These are phyloP conservation scores for Drosophila lowei DNA, from an alignment of 1,140 invertebrate genomes.

Conservation along the genomic window DNA sequence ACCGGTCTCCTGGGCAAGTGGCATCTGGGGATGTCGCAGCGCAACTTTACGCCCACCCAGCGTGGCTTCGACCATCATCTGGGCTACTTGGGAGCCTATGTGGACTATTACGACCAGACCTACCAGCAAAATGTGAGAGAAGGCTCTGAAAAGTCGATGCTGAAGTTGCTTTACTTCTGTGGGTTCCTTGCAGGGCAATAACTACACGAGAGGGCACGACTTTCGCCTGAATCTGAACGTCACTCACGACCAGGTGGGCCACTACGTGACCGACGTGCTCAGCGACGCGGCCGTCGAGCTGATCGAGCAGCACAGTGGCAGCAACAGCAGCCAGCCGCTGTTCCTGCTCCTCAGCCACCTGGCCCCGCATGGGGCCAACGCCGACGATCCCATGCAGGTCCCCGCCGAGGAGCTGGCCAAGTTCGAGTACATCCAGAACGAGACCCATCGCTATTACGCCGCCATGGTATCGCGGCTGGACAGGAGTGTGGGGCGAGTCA, in stretches of 20 bases:
- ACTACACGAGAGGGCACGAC: slow-evolving; percentile 86
- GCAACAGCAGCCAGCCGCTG: slow-evolving; percentile 84
- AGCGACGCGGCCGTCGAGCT: slow-evolving; percentile 88
- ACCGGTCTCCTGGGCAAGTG: slow-evolving; percentile 95
- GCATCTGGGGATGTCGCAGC: slow-evolving; percentile 90
- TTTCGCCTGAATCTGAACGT: slow-evolving; percentile 86
- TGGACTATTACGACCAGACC: slow-evolving; percentile 92
- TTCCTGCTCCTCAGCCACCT: slow-evolving; percentile 92
- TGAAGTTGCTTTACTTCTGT: too few relatives aligned
- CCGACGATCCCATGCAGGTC: slow-evolving; percentile 89
- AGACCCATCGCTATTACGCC: slow-evolving; percentile 89
- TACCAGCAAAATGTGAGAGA: slow-evolving; percentile 84
- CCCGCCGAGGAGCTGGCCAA: slow-evolving; percentile 88
- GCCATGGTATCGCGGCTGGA: slow-evolving; percentile 95
- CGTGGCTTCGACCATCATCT: slow-evolving; percentile 93
- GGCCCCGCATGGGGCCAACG: slow-evolving; percentile 90
- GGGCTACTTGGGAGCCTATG: slow-evolving; percentile 91
- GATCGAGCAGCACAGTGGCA: slow-evolving; percentile 83
- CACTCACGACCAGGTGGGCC: slow-evolving; percentile 85
- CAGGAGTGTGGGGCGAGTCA: slow-evolving; percentile 90
- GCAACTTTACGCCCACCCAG: slow-evolving; percentile 89
- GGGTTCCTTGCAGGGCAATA: slow-evolving; percentile 24
- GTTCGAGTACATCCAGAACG: slow-evolving; percentile 89
- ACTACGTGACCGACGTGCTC: slow-evolving; percentile 91
- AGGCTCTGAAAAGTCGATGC: not conserved